Conservation (phyloP, 2,797 vertebrate species). For the Lagodon rhomboides region DNA sequence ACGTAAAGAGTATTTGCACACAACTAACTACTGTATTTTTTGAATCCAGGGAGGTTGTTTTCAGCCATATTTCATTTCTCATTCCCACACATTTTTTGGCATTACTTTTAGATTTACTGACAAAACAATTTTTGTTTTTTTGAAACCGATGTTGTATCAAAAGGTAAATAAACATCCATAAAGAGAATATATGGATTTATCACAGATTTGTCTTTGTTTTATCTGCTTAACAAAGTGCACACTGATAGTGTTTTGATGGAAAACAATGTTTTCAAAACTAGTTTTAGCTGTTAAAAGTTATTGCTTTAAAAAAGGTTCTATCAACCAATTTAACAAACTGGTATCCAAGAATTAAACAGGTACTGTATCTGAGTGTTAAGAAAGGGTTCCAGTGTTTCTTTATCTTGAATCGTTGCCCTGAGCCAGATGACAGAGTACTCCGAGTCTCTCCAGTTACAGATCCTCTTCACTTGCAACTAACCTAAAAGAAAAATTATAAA, state of each 20-base stretch:
- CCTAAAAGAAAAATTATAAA: constrained; percentile 32
- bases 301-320: constrained; percentile 35
- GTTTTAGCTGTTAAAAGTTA: constrained; percentile 18
- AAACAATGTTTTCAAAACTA: background rate
- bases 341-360: constrained; percentile 4
- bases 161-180: background rate
- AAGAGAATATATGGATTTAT: background rate
- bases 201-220: background rate
- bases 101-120: background rate
- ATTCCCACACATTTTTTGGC: background rate
- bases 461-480: constrained; percentile 50
- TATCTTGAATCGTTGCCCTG: constrained; percentile 24
- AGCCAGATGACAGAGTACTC: constrained; percentile 28
- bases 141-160: background rate
- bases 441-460: constrained; percentile 13
- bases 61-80: background rate
- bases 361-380: background rate
- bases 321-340: constrained; percentile 9
- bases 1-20: too few relatives aligned
- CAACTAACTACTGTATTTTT: background rate
- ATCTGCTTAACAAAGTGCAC: background rate
- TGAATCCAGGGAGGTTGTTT: background rate
- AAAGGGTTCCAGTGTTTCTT: constrained; percentile 49
- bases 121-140: background rate
- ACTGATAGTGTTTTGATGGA: constrained; percentile 1